Evolutionary conservation across 2,888 invertebrate genomes (phyloP).

Genomic region (Apodemia hepburni): DNA sequence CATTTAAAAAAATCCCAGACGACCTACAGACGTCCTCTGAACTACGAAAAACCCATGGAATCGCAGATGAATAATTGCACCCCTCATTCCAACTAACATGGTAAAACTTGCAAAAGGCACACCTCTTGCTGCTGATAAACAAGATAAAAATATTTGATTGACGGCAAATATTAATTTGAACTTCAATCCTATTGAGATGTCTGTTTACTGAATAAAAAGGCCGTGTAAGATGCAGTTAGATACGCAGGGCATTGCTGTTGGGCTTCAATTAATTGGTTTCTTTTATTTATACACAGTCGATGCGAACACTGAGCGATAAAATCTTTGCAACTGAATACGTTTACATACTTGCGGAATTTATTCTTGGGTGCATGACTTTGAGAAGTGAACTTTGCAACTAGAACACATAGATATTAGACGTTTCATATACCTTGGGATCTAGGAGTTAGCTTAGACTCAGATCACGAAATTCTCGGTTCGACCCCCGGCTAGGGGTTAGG

Average conservation of each 20-base stretch:
- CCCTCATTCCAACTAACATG: too few species aligned
- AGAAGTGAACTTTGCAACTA: neutral
- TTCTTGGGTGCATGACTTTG: neutral
- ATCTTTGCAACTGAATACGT: constrained; percentile 19
- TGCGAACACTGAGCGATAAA: constrained; percentile 22
- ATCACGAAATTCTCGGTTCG: too few species aligned
- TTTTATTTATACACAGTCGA: constrained; percentile 29
- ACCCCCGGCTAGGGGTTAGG: too few species aligned
- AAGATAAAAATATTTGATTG: neutral
- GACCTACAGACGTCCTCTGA: too few species aligned
- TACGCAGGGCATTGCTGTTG: constrained; percentile 23
- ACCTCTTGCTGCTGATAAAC: neutral
- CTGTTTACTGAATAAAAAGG: constrained; percentile 16
- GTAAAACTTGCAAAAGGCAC: too few species aligned
- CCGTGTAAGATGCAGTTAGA: constrained; percentile 30
- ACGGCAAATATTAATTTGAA: constrained; percentile 4
- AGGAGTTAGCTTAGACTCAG: too few species aligned
- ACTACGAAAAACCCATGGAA: too few species aligned
- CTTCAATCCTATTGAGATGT: constrained; percentile 21
- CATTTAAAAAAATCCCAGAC: too few species aligned
- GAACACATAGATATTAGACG: neutral
- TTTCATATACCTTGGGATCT: too few species aligned
- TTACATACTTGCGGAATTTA: constrained; percentile 17
- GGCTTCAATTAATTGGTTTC: constrained; percentile 30
- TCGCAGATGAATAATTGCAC: too few species aligned